These are phyloP conservation scores for Hirtodrosophila alboralis DNA, from an alignment of 2,888 invertebrate species.

Conservation along the genomic window DNA sequence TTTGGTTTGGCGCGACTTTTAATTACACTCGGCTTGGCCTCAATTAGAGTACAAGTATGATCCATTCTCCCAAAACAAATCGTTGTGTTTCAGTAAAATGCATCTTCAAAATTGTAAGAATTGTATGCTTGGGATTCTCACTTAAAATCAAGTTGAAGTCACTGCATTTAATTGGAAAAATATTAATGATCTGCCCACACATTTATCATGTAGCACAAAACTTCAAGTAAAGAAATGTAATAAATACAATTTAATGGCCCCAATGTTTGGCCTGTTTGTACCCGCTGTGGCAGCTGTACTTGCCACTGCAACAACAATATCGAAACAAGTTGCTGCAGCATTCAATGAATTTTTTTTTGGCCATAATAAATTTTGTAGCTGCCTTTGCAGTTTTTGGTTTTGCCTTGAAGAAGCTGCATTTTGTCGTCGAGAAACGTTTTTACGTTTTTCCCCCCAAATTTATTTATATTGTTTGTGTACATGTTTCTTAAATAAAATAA, in stretches of 20 bases:
- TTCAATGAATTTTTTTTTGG: slow-evolving; percentile 62
- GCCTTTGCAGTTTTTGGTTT: slow-evolving; percentile 31
- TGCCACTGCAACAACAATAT: slow-evolving; percentile 30
- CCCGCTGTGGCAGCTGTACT: slow-evolving; percentile 44
- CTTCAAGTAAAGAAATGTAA: slow-evolving; percentile 65
- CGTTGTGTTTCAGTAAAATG: too few species aligned
- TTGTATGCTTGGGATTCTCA: neutral
- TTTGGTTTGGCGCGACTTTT: slow-evolving; percentile 66
- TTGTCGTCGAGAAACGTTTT: slow-evolving; percentile 11
- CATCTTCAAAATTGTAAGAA: neutral
- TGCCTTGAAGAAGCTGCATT: slow-evolving; percentile 7
- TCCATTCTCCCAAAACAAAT: neutral
- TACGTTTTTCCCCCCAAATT: slow-evolving; percentile 43
- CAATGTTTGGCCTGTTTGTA: slow-evolving; percentile 35
- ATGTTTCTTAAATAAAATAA: slow-evolving; percentile 68
- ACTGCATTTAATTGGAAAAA: slow-evolving; percentile 17
- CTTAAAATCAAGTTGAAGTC: slow-evolving; percentile 1
- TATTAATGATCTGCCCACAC: slow-evolving; percentile 13
- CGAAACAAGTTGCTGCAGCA: slow-evolving; percentile 32
- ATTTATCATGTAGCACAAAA: slow-evolving; percentile 51
- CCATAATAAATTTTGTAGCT: slow-evolving; percentile 58
- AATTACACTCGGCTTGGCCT: slow-evolving; percentile 58
- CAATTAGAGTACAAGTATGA: slow-evolving; percentile 40
- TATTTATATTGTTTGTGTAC: slow-evolving; percentile 62
- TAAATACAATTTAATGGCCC: slow-evolving; percentile 69